Evolutionary conservation across 1,140 invertebrate species (phyloP), one percentile per base, ranked within the genome.

Genomic region (Oryctes rhinoceros): DNA sequence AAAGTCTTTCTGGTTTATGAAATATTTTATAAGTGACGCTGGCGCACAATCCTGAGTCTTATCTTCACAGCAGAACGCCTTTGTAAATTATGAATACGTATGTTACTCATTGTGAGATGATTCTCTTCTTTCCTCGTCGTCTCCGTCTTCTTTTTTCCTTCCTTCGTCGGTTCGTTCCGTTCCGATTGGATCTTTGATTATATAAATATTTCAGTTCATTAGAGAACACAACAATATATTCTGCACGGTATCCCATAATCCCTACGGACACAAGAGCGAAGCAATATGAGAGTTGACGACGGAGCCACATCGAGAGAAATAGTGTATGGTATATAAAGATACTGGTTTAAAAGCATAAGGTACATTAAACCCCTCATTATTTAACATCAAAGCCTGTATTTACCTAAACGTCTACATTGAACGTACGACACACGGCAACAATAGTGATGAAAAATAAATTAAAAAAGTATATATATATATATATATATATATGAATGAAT

Each of bases 381-480:
- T 83, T 78, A 79, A 81, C 78, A 83, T 83, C 80, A 78, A 82
- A 81, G 82, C 81, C 78, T 81, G 77, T 82, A 83, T 83, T 82
- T 83, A 81, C 83, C 80, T 82, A 83, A 83, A 82, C 81, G 83
- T 81, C 76, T 81, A 49, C 62, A 80, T 81, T 82, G 79, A 82
- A 79, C 75, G 78, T 74, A 65, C 80, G 75, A 80, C 79, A 80
- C 65, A 71, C 20, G 15, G 80, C 74, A 65, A 80, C 75, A 47
- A n/a, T 13, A 24, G 13, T 37, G 37, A 76, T 47, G 39, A 37
- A 37, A 78, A 78, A 78, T 48, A 39, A 78, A 62, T 59, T 24
- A 53, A 44, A 30, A 78, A 78, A 35, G 24, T 71, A 24, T 37
- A 30, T 71, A 71, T 24, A 67, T 18, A 18, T 67, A 67, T 67